Conservation (phyloP, 1,140 invertebrate species). For the Drosophila auraria region DNA sequence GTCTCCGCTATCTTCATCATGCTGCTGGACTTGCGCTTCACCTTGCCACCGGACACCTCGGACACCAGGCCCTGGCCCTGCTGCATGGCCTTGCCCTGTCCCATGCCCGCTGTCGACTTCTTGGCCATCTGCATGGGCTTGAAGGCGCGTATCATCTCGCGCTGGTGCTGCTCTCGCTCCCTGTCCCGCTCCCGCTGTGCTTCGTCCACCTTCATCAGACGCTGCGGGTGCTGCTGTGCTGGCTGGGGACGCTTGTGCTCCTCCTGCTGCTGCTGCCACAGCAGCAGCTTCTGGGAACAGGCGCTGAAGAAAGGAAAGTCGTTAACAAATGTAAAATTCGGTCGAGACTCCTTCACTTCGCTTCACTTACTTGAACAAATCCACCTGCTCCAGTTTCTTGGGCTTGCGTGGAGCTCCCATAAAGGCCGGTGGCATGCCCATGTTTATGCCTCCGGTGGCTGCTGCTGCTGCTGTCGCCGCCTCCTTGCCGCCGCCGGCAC, state of each 20-base stretch:
- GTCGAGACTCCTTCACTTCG: background rate
- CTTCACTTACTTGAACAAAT: conserved; percentile 73
- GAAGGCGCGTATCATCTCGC: conserved; percentile 29
- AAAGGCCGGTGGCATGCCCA: conserved; percentile 36
- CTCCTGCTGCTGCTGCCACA: conserved; percentile 72
- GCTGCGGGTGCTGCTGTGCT: conserved; percentile 29
- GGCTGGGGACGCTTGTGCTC: conserved; percentile 48
- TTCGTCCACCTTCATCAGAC: conserved; percentile 52
- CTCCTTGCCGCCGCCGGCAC: conserved; percentile 13
- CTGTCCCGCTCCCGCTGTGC: conserved; percentile 21
- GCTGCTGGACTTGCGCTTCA: conserved; percentile 63
- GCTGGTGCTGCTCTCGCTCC: conserved; percentile 20
- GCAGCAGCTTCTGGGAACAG: conserved; percentile 78
- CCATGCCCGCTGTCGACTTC: conserved; percentile 5
- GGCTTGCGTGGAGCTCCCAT: conserved; percentile 51
- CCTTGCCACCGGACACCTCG: conserved; percentile 39
- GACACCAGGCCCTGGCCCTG: conserved; percentile 22
- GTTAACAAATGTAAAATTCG: background rate
- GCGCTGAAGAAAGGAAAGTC: conserved; percentile 47
- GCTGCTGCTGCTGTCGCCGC: background rate
- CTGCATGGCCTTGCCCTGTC: conserved; percentile 13
- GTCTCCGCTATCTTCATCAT: conserved; percentile 77
- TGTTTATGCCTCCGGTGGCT: background rate
- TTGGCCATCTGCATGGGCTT: conserved; percentile 29
- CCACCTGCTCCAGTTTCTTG: conserved; percentile 68